A percentile compares a stretch with the other conserved stretches of the same genome.
Conservation (phyloP, 1,140 invertebrate genomes). For the Oreohelix idahoensis region DNA sequence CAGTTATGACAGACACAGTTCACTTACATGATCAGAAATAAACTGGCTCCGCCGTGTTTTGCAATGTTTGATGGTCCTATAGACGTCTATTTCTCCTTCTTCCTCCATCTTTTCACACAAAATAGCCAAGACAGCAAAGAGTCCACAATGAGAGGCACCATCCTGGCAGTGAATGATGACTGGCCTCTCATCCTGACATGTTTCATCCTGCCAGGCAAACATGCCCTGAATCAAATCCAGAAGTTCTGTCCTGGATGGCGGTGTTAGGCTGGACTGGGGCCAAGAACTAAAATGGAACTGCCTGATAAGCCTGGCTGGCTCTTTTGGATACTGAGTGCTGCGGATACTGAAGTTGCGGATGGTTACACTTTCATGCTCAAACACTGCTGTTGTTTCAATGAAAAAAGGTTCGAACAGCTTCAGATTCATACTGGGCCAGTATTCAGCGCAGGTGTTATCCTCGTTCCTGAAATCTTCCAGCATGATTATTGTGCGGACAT, state of each 20-base stretch:
- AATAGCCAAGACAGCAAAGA: slow-evolving; percentile 58
- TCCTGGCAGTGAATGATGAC: slow-evolving; percentile 63
- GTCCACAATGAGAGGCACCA: slow-evolving; percentile 68
- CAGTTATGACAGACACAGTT: neutral
- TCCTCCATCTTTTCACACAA: slow-evolving; percentile 61
- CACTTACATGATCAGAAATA: slow-evolving; percentile 65
- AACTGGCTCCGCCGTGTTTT: slow-evolving; percentile 65
- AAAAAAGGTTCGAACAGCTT: slow-evolving; percentile 66
- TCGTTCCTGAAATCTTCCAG: slow-evolving; percentile 62
- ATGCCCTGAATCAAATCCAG: slow-evolving; percentile 62
- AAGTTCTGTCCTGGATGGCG: slow-evolving; percentile 59
- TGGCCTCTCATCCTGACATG: slow-evolving; percentile 51
- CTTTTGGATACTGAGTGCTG: slow-evolving; percentile 51
- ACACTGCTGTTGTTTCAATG: slow-evolving; percentile 52
- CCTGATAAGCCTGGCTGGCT: slow-evolving; percentile 50
- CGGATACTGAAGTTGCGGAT: slow-evolving; percentile 56
- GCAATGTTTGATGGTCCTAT: slow-evolving; percentile 66
- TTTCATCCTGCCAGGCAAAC: slow-evolving; percentile 55
- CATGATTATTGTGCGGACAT: slow-evolving; percentile 67
- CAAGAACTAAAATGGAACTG: slow-evolving; percentile 68
- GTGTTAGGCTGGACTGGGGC: slow-evolving; percentile 57
- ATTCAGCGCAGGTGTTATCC: slow-evolving; percentile 67
- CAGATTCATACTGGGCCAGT: slow-evolving; percentile 65
- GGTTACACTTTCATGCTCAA: slow-evolving; percentile 56
- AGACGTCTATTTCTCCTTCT: slow-evolving; percentile 67